These are phyloP conservation scores for Pentamera pediparva DNA, from an alignment of 53 echinoderm and acorn worm species.

Conservation along the genomic window DNA sequence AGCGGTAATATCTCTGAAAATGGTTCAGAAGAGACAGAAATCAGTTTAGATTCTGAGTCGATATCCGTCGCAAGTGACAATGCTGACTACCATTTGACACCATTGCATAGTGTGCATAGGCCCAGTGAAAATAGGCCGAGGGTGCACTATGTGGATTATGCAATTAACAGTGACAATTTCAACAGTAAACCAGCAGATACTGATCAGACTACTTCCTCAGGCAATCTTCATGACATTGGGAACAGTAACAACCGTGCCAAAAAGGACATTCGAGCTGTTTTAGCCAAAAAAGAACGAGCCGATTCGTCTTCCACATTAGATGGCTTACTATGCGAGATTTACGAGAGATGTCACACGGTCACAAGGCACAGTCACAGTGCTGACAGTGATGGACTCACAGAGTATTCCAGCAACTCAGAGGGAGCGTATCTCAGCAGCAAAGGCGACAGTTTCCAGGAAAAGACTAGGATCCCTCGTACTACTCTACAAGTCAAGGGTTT, in stretches of 20 bases:
- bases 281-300: not conserved
- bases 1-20: conserved; percentile 20
- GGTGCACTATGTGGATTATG: too few relatives aligned
- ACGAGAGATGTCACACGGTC: conserved; percentile 72
- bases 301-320: conserved; percentile 62
- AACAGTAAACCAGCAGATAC: too few relatives aligned
- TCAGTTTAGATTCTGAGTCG: conserved; percentile 24
- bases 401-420: conserved; percentile 88
- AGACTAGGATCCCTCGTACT: conserved; percentile 26
- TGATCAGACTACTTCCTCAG: too few relatives aligned
- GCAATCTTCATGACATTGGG: too few relatives aligned
- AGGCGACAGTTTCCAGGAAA: conserved; percentile 90
- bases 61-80: conserved; percentile 9
- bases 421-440: conserved; percentile 89
- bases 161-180: not conserved
- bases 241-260: not conserved
- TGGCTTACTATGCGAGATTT: conserved; percentile 83
- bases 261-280: conserved; percentile 11
- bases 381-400: conserved; percentile 94
- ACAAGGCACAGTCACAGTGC: conserved; percentile 49
- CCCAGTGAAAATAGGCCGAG: not conserved
- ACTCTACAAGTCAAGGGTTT: conserved; percentile 36
- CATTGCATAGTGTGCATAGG: too few relatives aligned
- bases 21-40: conserved; percentile 30
- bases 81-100: not conserved